Evolutionary conservation across 2,888 invertebrate species (phyloP).

Genomic region (Cheilosia vulpina): DNA sequence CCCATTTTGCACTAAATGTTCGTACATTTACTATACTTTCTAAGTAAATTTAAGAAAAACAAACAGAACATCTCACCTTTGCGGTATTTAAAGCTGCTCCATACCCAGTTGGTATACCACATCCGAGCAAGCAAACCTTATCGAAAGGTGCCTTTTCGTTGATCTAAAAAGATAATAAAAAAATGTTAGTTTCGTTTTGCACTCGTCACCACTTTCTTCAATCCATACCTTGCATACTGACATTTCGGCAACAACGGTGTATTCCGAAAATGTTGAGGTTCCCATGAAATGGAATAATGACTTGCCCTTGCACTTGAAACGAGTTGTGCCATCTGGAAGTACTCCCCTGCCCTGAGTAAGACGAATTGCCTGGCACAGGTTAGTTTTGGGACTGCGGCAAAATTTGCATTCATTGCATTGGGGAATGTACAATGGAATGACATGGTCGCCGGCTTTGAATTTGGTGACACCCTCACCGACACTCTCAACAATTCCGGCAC

Average conservation of each 20-base stretch:
- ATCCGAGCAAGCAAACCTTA: conserved; percentile 95
- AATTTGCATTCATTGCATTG: conserved; percentile 99
- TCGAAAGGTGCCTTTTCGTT: conserved; percentile 92
- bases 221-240: conserved; percentile 93
- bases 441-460: conserved; percentile 96
- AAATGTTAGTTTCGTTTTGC: not conserved
- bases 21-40: too few species aligned
- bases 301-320: conserved; percentile 89
- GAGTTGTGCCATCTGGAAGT: conserved; percentile 95
- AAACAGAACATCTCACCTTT: conserved; percentile 85
- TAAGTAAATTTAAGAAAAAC: not conserved
- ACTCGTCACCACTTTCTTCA: conserved; percentile 6
- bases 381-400: conserved; percentile 97
- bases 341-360: conserved; percentile 93
- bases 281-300: conserved; percentile 96
- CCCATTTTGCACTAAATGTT: too few species aligned
- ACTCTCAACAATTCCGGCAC: conserved; percentile 98
- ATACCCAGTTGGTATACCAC: conserved; percentile 97
- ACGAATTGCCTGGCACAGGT: conserved; percentile 97
- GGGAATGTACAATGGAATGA: conserved; percentile 98
- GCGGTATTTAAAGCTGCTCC: conserved; percentile 97
- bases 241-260: conserved; percentile 97
- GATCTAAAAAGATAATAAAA: conserved; percentile 84
- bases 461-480: conserved; percentile 95
- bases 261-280: conserved; percentile 97